Conservation (phyloP, 2,888 invertebrate species). For the Rosalia funebris region DNA sequence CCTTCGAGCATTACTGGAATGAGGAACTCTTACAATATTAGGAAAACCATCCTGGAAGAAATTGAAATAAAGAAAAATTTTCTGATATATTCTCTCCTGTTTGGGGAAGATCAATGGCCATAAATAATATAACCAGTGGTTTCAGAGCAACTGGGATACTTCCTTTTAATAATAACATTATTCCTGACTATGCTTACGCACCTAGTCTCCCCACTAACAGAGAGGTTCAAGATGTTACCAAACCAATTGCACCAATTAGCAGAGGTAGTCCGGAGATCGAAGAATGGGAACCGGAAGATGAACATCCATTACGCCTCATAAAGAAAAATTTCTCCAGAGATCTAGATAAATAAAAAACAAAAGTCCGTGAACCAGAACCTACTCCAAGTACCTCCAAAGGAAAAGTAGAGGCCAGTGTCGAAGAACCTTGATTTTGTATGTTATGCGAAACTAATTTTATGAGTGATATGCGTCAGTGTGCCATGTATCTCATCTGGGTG, state of each 20-base stretch:
- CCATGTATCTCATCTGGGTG: constrained; percentile 14
- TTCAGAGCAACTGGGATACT: neutral
- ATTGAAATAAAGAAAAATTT: constrained; percentile 52
- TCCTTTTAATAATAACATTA: constrained; percentile 45
- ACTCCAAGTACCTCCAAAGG: neutral
- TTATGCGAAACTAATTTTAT: constrained; percentile 19
- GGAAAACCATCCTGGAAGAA: constrained; percentile 43
- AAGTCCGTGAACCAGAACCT: neutral
- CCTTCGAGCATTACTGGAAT: constrained; percentile 54
- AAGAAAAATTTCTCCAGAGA: too few species aligned
- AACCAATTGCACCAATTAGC: neutral
- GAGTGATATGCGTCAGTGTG: constrained; percentile 24
- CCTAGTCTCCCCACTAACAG: constrained; percentile 27
- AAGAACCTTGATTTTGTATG: constrained; percentile 20
- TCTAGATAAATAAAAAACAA: too few species aligned
- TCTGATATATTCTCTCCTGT: constrained; percentile 42
- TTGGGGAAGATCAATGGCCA: constrained; percentile 39
- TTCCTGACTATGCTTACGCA: constrained; percentile 49
- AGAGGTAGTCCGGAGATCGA: neutral
- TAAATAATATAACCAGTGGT: constrained; percentile 31
- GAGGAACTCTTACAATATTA: constrained; percentile 52
- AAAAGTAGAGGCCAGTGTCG: neutral
- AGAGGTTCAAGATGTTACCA: neutral
- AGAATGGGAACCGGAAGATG: constrained; percentile 20
- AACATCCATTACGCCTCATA: constrained; percentile 6